Base-by-base conservation (phyloP, 2,113 vertebrate species). In the Narcine bancroftii region DNA sequence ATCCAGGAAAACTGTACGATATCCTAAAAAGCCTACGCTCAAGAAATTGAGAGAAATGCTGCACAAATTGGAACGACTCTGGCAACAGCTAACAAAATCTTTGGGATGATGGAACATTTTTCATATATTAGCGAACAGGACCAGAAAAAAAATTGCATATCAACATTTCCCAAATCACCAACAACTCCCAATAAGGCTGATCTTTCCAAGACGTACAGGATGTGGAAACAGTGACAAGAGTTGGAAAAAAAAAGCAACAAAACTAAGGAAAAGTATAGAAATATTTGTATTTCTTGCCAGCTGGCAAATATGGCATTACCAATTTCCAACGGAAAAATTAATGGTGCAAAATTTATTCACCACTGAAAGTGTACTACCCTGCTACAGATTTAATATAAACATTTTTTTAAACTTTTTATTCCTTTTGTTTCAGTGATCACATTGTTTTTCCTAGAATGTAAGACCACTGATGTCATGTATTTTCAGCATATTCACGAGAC, bases 371-470 rank as follows among this genome's bases (percentile, higher is more conserved):
- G 53, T 87, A 87, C 19, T 60, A 56, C 15, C 53, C 33, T 87
- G 81, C 36, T 56, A 60, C 56, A 87, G n/a, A 56, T 87, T 53
- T 87, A 87, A 87, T 56, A 87, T 87, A 63, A 87, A 87, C n/a
- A 4, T 26, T 6, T 36, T 85, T 85, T 87, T 87, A 36, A 60
- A 87, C 53, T 60, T 87, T 87, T 87, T 56, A 60, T 56, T 36
- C 53, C 36, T 53, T 9, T 87, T 60, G 81, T 87, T 87, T 87
- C 53, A 63, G 21, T 69, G 66, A 2, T 69, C 66, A 69, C 24
- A 1, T 69, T 26, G 66, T 1, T 5, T 69, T 63, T 4, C 60
- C 9, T 63, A 21, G 66, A 69, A 21, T 24, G 24, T 21, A 0
- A 60, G 56, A 15, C 5, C 15, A 60, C 15, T 60, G 56, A 60